Evolutionary conservation across 2,888 invertebrate genomes (phyloP), one percentile per base, ranked within the genome.

Genomic region (Hoplodrina ambigua): DNA sequence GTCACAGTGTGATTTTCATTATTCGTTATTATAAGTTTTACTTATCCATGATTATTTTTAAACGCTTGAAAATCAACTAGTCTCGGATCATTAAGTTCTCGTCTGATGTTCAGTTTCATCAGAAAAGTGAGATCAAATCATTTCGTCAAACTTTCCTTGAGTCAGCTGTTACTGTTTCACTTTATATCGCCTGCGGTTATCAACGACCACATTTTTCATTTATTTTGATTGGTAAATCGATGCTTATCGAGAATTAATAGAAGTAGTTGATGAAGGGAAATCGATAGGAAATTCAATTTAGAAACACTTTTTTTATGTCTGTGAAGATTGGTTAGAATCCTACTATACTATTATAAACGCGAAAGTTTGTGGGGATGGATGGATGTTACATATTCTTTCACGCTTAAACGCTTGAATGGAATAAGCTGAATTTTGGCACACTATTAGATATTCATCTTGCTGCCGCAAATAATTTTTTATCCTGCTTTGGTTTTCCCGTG

Each of bases 111-210:
- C 69, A 73, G 84, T 90, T 89, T 87, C 84, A 84, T 85, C 82
- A 86, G 86, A 84, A 88, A 87, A 88, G 85, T 83, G 87, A 88
- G 84, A 87, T 73, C 72, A 78, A 81, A 86, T 86, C 69, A 78
- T 78, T 86, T 84, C 73, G 84, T 85, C 69, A 84, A 78, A 88
- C 87, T 88, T 88, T 88, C 88, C 80, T 81, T 69, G n/a, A 58
- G 67, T 30, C 75, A 70, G 63, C 50, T 75, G 69, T 57, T 63
- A 25, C 66, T 83, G 80, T 86, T 81, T 84, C 80, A 79, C 76
- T 75, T 79, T 62, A 46, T 25, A 54, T 59, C 54, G 44, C 65
- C 64, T 82, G 85, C 72, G 82, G 84, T 84, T 71, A 53, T 46
- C 53, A 49, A 50, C 56, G 55, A 77, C 82, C 84, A 69, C 81